Conservation (phyloP, 37 sponge, comb jelly and placozoan species). For the Beroe ovata region DNA sequence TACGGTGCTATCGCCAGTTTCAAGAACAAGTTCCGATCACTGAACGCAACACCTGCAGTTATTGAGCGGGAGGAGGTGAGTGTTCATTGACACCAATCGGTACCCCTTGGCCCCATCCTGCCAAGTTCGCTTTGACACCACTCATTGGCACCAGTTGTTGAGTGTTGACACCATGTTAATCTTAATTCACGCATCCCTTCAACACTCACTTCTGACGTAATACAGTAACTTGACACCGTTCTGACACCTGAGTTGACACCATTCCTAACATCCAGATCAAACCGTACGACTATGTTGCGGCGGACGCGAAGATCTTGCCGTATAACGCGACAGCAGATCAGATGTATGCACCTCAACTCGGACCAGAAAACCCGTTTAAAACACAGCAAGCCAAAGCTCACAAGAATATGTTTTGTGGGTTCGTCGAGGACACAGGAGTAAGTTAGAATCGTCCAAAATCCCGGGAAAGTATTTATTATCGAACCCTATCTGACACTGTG, state of each 20-base stretch:
- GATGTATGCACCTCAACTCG: constrained; percentile 85
- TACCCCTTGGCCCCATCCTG: too few species aligned
- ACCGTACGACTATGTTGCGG: constrained; percentile 70
- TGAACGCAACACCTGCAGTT: constrained; percentile 29
- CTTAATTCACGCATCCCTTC: not conserved
- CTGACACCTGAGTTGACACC: too few species aligned
- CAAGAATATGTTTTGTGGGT: constrained; percentile 84
- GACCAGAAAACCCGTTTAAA: constrained; percentile 90
- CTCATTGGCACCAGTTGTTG: not conserved
- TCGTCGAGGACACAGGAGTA: constrained; percentile 54
- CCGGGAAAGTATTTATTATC: too few species aligned
- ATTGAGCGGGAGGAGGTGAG: constrained; percentile 29
- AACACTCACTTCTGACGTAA: not conserved
- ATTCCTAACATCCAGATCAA: constrained; percentile 43
- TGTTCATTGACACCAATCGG: not conserved
- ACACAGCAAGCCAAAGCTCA: constrained; percentile 78
- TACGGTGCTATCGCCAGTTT: constrained; percentile 33
- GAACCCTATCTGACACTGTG: too few species aligned
- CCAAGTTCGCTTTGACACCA: not conserved
- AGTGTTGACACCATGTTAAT: not conserved
- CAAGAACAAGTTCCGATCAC: constrained; percentile 42
- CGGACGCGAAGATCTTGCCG: constrained; percentile 75
- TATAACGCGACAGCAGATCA: constrained; percentile 91
- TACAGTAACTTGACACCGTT: too few species aligned
- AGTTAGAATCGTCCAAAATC: too few species aligned